phyloP scores from a whole-genome alignment of 2,888 invertebrate genomes.

The Drosophila gaucha region DNA sequence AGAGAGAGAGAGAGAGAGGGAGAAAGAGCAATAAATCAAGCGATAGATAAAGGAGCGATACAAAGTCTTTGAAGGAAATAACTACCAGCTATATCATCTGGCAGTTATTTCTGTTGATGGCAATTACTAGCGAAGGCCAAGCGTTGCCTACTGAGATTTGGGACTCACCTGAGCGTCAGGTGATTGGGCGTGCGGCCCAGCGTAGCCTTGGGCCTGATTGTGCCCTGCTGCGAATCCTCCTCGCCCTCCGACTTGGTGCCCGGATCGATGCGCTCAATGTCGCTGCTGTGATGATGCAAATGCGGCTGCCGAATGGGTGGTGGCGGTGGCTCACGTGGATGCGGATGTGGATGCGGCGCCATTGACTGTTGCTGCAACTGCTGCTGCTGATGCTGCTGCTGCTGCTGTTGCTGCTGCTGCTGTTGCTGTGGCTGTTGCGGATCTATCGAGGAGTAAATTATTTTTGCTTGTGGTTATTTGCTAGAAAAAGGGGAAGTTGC shows the following conservation, averaged over 20 bases:
- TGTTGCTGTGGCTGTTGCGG: constrained; percentile 61
- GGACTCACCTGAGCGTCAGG: constrained; percentile 90
- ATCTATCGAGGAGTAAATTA: constrained; percentile 83
- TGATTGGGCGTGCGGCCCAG: constrained; percentile 97
- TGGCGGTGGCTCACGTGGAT: constrained; percentile 78
- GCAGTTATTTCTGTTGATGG: constrained; percentile 8
- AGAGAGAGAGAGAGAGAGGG: constrained; percentile 13
- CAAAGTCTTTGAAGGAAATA: not conserved
- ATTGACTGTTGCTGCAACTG: constrained; percentile 40
- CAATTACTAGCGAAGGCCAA: constrained; percentile 5
- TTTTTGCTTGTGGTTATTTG: constrained; percentile 56
- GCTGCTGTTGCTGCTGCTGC: constrained; percentile 37
- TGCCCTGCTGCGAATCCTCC: constrained; percentile 89
- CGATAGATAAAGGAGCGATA: constrained; percentile 80
- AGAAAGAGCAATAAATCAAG: constrained; percentile 49
- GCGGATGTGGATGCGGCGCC: constrained; percentile 64
- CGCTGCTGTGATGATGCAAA: constrained; percentile 83
- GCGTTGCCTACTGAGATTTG: constrained; percentile 7
- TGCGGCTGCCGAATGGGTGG: constrained; percentile 83
- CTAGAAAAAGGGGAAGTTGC: not conserved
- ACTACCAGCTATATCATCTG: constrained; percentile 4
- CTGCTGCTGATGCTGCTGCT: constrained; percentile 38
- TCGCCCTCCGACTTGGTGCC: constrained; percentile 95
- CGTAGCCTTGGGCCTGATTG: constrained; percentile 88
- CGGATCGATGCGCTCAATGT: constrained; percentile 87